Percentiles rank a stretch among this genome's conserved stretches.
phyloP scores from a whole-genome alignment of 2,797 vertebrate species.

The Sphenodon punctatus region DNA sequence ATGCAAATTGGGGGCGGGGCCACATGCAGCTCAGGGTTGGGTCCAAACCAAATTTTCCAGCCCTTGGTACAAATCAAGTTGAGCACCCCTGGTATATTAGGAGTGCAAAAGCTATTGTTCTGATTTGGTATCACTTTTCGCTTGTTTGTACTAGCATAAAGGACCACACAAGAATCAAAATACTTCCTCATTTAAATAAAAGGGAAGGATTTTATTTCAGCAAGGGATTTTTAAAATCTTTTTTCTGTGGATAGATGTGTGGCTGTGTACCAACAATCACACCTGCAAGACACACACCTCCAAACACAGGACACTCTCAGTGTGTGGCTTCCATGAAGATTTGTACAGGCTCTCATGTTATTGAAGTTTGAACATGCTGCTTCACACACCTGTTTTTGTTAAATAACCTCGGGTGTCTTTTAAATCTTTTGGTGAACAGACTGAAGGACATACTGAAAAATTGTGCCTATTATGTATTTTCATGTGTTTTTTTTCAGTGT shows the following conservation, averaged over 20 bases:
- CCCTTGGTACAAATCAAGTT: too few relatives aligned
- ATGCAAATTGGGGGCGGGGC: too few relatives aligned
- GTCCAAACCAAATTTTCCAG: too few relatives aligned
- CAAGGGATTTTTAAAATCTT: background rate
- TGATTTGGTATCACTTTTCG: background rate
- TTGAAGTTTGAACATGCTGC: background rate
- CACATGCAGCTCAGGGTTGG: too few relatives aligned
- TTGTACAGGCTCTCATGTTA: background rate
- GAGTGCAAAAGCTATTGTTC: background rate
- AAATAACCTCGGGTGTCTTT: background rate
- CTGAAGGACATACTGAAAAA: too few relatives aligned
- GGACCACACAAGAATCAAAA: background rate
- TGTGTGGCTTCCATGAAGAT: background rate
- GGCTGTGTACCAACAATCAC: background rate
- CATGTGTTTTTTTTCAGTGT: too few relatives aligned
- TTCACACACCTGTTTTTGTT: background rate
- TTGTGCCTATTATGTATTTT: too few relatives aligned
- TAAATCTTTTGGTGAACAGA: background rate
- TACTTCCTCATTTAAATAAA: too few relatives aligned
- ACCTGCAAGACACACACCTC: background rate
- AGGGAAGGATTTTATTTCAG: background rate
- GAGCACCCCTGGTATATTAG: too few relatives aligned
- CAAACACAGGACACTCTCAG: background rate
- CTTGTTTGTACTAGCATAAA: background rate
- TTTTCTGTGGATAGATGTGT: background rate